Evolutionary conservation across 2,797 vertebrate genomes (phyloP).

Genomic region (Acrossocheilus wenchowensis): DNA sequence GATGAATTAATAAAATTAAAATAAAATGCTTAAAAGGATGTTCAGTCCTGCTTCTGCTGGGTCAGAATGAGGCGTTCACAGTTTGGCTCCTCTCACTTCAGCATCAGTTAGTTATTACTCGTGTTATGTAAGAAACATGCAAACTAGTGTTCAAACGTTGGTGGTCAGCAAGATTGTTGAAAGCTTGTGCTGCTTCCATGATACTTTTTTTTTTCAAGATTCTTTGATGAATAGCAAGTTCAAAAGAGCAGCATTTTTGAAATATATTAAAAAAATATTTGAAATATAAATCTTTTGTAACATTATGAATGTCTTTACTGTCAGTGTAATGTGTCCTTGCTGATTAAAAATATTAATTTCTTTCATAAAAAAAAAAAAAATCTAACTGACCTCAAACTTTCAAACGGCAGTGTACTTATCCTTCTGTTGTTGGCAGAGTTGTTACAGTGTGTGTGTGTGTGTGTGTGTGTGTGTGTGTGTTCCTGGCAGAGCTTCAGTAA

Average conservation of each 20-base stretch:
- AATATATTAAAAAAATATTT: not conserved
- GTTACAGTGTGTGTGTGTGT: not conserved
- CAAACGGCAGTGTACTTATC: not conserved
- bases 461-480: slow-evolving; percentile 23
- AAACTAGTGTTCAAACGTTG: not conserved
- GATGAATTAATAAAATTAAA: not conserved
- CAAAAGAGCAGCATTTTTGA: not conserved
- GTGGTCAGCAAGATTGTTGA: not conserved
- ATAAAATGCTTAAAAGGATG: not conserved
- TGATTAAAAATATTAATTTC: not conserved
- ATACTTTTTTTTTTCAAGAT: not conserved
- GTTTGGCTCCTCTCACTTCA: not conserved
- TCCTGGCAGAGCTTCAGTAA: slow-evolving; percentile 83
- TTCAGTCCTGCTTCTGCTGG: too few species aligned
- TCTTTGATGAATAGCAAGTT: not conserved
- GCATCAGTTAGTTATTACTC: not conserved
- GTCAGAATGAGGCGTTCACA: not conserved
- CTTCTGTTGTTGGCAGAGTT: not conserved
- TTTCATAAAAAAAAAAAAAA: not conserved
- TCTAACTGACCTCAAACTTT: not conserved
- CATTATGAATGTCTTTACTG: not conserved
- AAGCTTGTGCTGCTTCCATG: not conserved
- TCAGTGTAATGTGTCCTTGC: not conserved
- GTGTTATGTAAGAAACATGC: not conserved
- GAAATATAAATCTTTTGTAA: not conserved